Conservation (phyloP, 2,797 vertebrate species). For the Gymnothorax reevesii region DNA sequence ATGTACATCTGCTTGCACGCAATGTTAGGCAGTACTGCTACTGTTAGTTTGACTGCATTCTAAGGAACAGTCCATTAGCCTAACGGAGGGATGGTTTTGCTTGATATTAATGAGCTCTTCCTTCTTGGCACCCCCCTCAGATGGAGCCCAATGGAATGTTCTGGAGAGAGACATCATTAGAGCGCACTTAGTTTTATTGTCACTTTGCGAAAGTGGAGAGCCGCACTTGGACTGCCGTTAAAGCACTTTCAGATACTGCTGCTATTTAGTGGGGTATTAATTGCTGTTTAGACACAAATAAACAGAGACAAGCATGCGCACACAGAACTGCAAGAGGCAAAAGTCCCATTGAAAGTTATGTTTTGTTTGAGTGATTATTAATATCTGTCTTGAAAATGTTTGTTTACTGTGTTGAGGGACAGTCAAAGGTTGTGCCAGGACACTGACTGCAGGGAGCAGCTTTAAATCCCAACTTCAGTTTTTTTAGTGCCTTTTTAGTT, state of each 20-base stretch:
- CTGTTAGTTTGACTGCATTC: not conserved
- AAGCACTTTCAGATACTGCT: not conserved
- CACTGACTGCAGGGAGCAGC: not conserved
- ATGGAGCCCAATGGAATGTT: not conserved
- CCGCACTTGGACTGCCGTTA: not conserved
- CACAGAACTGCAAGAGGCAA: not conserved
- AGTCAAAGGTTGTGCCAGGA: not conserved
- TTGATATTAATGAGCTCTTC: not conserved
- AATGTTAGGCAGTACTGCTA: not conserved
- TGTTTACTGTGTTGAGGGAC: not conserved
- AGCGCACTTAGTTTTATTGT: constrained; percentile 16
- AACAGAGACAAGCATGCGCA: not conserved
- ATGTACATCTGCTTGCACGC: not conserved
- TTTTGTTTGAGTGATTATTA: not conserved
- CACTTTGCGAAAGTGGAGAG: constrained; percentile 5
- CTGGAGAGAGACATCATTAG: not conserved
- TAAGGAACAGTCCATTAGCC: not conserved
- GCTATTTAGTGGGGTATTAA: not conserved
- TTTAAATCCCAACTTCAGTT: not conserved
- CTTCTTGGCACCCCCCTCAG: not conserved
- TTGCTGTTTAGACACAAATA: not conserved
- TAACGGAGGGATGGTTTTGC: not conserved
- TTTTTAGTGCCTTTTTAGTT: not conserved
- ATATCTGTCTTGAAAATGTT: not conserved
- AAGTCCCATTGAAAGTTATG: not conserved